These are phyloP conservation scores for Cataglyphis cursor DNA, from an alignment of 2,888 invertebrate species.

Conservation along the genomic window DNA sequence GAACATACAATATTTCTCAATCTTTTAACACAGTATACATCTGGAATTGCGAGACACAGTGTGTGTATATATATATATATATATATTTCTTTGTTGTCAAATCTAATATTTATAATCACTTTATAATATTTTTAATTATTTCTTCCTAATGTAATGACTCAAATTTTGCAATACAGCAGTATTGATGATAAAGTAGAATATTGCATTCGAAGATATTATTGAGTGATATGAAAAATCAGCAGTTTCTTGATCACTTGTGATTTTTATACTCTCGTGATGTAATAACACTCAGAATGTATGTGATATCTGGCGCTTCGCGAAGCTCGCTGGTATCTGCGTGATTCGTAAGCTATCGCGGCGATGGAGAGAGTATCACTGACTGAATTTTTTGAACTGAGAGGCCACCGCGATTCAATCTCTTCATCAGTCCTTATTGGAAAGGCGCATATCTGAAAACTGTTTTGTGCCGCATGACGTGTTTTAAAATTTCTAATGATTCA, in stretches of 20 bases:
- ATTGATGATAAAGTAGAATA: background rate
- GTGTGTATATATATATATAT: background rate
- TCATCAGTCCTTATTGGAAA: slow-evolving; percentile 57
- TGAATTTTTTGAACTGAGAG: slow-evolving; percentile 55
- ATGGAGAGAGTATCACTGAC: slow-evolving; percentile 59
- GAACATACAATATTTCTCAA: background rate
- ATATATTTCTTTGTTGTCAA: background rate
- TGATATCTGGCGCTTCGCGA: slow-evolving; percentile 31
- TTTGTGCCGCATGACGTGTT: background rate
- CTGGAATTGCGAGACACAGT: background rate
- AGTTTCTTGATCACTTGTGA: background rate
- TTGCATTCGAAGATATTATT: background rate
- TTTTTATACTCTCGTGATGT: slow-evolving; percentile 21
- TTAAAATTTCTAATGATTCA: background rate
- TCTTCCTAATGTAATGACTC: background rate
- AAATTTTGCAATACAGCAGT: background rate
- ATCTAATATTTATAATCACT: background rate
- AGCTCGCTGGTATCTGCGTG: background rate
- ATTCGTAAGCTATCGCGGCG: slow-evolving; percentile 25
- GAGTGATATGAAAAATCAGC: background rate
- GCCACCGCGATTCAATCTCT: slow-evolving; percentile 57
- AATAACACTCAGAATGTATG: slow-evolving; percentile 12
- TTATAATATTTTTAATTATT: background rate
- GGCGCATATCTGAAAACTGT: slow-evolving; percentile 23
- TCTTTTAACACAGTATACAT: background rate